Percentiles rank a stretch among this genome's conserved stretches.
Conservation (phyloP, 1,140 invertebrate genomes). For the Dreissena polymorpha region DNA sequence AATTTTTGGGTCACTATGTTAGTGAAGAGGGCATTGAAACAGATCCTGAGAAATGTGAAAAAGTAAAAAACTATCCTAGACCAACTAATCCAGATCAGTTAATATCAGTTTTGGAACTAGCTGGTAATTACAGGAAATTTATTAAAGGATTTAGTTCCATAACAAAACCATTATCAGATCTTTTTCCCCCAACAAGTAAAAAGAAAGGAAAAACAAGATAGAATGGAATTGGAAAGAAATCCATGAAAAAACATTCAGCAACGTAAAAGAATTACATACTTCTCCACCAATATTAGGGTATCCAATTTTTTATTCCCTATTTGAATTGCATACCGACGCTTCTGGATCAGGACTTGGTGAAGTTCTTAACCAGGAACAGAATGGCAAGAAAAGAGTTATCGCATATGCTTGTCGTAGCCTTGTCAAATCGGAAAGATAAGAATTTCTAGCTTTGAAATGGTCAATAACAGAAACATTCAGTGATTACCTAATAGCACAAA, state of each 20-base stretch:
- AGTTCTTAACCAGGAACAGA: constrained; percentile 42
- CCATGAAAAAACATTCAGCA: constrained; percentile 22
- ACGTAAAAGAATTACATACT: constrained; percentile 13
- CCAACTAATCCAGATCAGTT: constrained; percentile 74
- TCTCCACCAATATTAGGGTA: constrained; percentile 34
- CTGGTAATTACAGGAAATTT: constrained; percentile 78
- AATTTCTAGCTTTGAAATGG: too few species aligned
- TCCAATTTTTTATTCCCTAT: constrained; percentile 2
- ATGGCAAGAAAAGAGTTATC: constrained; percentile 56
- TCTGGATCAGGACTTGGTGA: constrained; percentile 22
- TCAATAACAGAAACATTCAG: constrained; percentile 35
- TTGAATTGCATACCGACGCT: too few species aligned
- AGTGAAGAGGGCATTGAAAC: too few species aligned
- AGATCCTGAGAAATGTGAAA: too few species aligned
- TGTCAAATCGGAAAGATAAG: constrained; percentile 39
- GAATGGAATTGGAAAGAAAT: too few species aligned
- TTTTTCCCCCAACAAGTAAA: too few species aligned
- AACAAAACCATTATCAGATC: too few species aligned
- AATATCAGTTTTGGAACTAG: constrained; percentile 79
- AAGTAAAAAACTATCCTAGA: constrained; percentile 69
- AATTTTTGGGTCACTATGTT: too few species aligned
- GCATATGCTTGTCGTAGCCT: constrained; percentile 50
- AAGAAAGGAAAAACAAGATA: too few species aligned
- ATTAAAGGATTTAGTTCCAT: constrained; percentile 71
- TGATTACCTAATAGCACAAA: constrained; percentile 40